Conservation (phyloP, 2,113 vertebrate species). For the Rattus norvegicus region GRCr8 NC_086021.1:103649501-103650000, state of each 20-base stretch:
- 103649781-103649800: conserved; percentile 52
- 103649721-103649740: conserved; percentile 51
- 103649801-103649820: conserved; percentile 67
- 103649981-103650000: background rate
- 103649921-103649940: conserved; percentile 15
- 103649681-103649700: conserved; percentile 60
- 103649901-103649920: conserved; percentile 22
- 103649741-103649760: conserved; percentile 54
- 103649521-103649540: conserved; percentile 70
- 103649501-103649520: background rate
- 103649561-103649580: conserved; percentile 57
- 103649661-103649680: conserved; percentile 52
- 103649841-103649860: conserved; percentile 28
- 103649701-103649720: conserved; percentile 64
- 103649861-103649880: background rate
- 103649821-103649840: conserved; percentile 54
- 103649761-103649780: conserved; percentile 60
- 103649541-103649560: conserved; percentile 64
- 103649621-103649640: conserved; percentile 39
- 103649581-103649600: conserved; percentile 8
- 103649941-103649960: conserved; percentile 15
- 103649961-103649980: conserved; percentile 18
- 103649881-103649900: conserved; percentile 12
- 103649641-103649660: conserved; percentile 57
- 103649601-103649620: conserved; percentile 62